Evolutionary conservation across 2,888 invertebrate genomes (phyloP).

Genomic region (Drosophila mettleri): DNA sequence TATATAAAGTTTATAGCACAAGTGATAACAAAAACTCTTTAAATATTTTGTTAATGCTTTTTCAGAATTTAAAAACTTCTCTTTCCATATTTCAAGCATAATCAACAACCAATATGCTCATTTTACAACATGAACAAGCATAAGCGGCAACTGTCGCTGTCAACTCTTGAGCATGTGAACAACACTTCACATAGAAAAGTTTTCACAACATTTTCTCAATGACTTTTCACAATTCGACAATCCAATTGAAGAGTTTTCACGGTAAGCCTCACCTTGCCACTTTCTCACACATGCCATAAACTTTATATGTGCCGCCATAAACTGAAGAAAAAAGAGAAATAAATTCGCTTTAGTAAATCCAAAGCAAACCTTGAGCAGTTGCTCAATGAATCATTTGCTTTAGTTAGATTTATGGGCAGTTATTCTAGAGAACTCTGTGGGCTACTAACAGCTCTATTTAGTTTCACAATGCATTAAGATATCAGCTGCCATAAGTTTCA

Average conservation of each 20-base stretch:
- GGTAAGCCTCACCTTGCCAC: neutral
- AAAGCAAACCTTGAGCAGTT: constrained; percentile 34
- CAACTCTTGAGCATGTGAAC: neutral
- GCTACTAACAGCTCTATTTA: constrained; percentile 44
- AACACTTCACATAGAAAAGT: neutral
- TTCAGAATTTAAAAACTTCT: no score
- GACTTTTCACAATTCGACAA: constrained; percentile 13
- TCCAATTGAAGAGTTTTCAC: neutral
- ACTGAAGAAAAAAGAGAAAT: constrained; percentile 4
- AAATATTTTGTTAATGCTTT: no score
- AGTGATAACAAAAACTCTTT: no score
- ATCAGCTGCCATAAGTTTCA: constrained; percentile 27
- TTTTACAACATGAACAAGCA: neutral
- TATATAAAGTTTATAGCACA: no score
- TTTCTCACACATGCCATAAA: constrained; percentile 6
- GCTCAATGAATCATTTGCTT: constrained; percentile 25
- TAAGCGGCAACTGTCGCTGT: neutral
- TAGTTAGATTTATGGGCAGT: neutral
- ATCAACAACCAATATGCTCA: neutral
- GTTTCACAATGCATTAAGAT: constrained; percentile 29
- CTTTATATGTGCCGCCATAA: neutral
- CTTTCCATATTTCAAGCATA: no score
- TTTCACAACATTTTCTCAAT: constrained; percentile 11
- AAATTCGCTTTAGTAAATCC: no score
- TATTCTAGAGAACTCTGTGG: constrained; percentile 20